A percentile compares a stretch with the other conserved stretches of the same genome.
phyloP scores from a whole-genome alignment of 1,140 invertebrate genomes.

The Lasioglossum albipes region DNA sequence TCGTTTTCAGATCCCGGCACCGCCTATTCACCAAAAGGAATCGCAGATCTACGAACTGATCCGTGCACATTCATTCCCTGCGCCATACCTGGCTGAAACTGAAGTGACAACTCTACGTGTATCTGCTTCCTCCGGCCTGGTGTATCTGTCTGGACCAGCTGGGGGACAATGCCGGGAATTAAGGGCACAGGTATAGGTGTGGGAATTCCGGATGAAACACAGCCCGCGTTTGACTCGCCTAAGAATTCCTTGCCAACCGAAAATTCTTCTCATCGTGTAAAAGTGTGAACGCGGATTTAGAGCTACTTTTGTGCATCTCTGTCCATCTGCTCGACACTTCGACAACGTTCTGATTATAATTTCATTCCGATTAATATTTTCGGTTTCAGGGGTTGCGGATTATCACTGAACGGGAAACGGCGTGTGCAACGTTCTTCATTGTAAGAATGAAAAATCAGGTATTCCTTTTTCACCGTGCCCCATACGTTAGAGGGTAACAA shows the following conservation, averaged over 20 bases:
- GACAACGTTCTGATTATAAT: background rate
- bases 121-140: conserved; percentile 20
- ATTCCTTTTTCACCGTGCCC: background rate
- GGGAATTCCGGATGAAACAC: conserved; percentile 62
- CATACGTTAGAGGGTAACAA: conserved; percentile 43
- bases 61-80: conserved; percentile 30
- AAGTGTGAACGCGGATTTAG: conserved; percentile 6
- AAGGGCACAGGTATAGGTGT: conserved; percentile 60
- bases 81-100: background rate
- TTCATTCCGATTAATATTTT: too few relatives aligned
- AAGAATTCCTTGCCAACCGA: conserved; percentile 41
- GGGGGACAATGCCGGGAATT: conserved; percentile 69
- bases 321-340: background rate
- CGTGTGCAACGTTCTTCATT: background rate
- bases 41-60: conserved; percentile 36
- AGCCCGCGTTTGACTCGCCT: conserved; percentile 34
- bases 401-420: background rate
- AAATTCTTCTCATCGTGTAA: conserved; percentile 20
- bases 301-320: too few relatives aligned
- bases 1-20: conserved; percentile 13
- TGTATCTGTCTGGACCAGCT: conserved; percentile 53
- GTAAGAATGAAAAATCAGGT: conserved; percentile 22
- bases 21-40: conserved; percentile 19
- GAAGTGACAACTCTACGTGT: conserved; percentile 52
- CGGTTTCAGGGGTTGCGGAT: background rate